A percentile compares a stretch with the other conserved stretches of the same genome.
Evolutionary conservation across 2,888 invertebrate genomes (phyloP).

Genomic region (Chirona hameri): DNA sequence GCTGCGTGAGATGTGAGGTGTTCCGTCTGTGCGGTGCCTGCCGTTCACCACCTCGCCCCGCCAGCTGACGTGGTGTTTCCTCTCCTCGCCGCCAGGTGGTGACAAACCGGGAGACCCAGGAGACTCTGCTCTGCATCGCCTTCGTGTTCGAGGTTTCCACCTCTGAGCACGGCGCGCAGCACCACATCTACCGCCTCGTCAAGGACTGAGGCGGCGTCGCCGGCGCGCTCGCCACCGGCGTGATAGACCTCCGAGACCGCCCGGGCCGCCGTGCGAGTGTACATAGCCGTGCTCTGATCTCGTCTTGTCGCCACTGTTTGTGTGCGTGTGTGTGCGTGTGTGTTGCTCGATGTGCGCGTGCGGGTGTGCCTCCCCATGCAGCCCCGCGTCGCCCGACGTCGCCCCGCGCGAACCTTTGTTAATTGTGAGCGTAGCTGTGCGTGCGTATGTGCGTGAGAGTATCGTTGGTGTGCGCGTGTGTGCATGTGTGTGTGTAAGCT

Average conservation of each 20-base stretch:
- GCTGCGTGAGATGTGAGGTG: no score
- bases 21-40: background rate
- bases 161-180: slow-evolving; percentile 96
- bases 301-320: background rate
- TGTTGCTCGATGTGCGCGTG: background rate
- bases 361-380: no score
- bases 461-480: no score
- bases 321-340: no score
- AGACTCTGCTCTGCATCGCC: slow-evolving; percentile 95
- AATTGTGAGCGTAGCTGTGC: slow-evolving; percentile 1
- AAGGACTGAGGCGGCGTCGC: slow-evolving; percentile 64
- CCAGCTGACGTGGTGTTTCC: no score
- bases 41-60: no score
- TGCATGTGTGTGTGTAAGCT: no score
- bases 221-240: slow-evolving; percentile 29
- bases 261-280: no score
- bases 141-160: slow-evolving; percentile 99
- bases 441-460: background rate
- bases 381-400: background rate
- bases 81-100: slow-evolving; percentile 76
- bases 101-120: slow-evolving; percentile 95
- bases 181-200: slow-evolving; percentile 96
- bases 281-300: background rate
- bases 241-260: background rate
- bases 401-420: background rate